These are phyloP conservation scores for Melanostoma scalare DNA, from an alignment of 2,888 invertebrate genomes.

Conservation along the genomic window DNA sequence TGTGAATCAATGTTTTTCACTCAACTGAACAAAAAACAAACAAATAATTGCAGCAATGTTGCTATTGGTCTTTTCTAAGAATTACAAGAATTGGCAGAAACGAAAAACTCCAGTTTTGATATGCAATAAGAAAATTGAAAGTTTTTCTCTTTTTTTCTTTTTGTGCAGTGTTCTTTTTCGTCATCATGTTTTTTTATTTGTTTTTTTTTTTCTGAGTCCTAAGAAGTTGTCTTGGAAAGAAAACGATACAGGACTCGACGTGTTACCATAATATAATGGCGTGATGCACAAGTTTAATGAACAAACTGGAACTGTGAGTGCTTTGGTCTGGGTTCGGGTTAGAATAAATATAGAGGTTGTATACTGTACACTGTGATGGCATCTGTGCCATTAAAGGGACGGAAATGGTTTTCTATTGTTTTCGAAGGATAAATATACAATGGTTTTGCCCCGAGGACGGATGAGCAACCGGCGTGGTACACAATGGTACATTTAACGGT, in stretches of 20 bases:
- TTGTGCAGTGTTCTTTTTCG: too few species aligned
- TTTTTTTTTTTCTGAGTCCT: not conserved
- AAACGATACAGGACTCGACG: slow-evolving; percentile 30
- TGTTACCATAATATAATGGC: slow-evolving; percentile 52
- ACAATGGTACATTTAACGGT: slow-evolving; percentile 34
- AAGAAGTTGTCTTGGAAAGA: slow-evolving; percentile 2
- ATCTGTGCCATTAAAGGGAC: slow-evolving; percentile 62
- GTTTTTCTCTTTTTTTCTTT: too few species aligned
- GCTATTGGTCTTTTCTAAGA: too few species aligned
- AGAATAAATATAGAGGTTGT: slow-evolving; percentile 20
- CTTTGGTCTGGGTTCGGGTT: not conserved
- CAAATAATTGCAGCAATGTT: too few species aligned
- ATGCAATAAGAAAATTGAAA: too few species aligned
- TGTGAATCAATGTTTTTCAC: too few species aligned
- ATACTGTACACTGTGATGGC: not conserved
- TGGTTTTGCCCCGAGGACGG: slow-evolving; percentile 43
- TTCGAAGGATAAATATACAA: slow-evolving; percentile 66
- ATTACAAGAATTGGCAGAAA: too few species aligned
- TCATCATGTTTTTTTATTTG: too few species aligned
- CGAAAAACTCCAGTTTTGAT: too few species aligned
- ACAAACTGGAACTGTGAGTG: slow-evolving; percentile 43
- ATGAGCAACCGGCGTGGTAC: slow-evolving; percentile 33
- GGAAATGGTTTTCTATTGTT: slow-evolving; percentile 70
- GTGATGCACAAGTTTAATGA: slow-evolving; percentile 68
- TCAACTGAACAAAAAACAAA: too few species aligned